phyloP scores from a whole-genome alignment of 2,888 invertebrate species.

The Ferrisia virgata region DNA sequence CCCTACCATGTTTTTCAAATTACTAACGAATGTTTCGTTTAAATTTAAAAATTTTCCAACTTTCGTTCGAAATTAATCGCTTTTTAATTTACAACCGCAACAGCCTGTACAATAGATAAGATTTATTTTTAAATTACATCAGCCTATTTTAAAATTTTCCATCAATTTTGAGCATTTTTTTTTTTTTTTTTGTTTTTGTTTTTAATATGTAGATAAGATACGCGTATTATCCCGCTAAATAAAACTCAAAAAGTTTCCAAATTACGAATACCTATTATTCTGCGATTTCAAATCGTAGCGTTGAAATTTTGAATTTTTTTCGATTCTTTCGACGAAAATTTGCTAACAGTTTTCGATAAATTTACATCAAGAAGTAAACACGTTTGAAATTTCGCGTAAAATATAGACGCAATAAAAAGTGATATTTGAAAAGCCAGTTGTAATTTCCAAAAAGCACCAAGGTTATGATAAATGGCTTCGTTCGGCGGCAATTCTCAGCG shows the following conservation, averaged over 20 bases:
- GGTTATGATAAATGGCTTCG: neutral
- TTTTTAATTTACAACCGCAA: neutral
- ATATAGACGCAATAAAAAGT: neutral
- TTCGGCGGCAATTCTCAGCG: slow-evolving; percentile 1
- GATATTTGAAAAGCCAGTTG: neutral
- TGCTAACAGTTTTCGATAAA: neutral
- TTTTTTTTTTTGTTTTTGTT: neutral
- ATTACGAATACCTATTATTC: neutral
- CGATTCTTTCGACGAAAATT: neutral
- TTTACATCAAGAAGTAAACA: neutral
- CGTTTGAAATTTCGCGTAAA: neutral
- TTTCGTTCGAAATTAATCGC: neutral
- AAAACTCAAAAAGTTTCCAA: neutral
- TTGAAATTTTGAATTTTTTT: neutral
- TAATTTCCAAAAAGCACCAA: neutral
- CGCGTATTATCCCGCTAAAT: too few relatives aligned
- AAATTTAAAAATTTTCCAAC: neutral
- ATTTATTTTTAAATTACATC: neutral
- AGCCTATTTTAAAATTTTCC: too few relatives aligned
- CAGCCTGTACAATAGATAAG: neutral
- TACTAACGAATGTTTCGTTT: neutral
- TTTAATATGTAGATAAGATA: too few relatives aligned
- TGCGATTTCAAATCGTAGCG: neutral
- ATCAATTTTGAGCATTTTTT: neutral
- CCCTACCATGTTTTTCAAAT: neutral